Conservation (phyloP, 2,797 vertebrate species). For the Schizopygopsis pylzovi region DNA sequence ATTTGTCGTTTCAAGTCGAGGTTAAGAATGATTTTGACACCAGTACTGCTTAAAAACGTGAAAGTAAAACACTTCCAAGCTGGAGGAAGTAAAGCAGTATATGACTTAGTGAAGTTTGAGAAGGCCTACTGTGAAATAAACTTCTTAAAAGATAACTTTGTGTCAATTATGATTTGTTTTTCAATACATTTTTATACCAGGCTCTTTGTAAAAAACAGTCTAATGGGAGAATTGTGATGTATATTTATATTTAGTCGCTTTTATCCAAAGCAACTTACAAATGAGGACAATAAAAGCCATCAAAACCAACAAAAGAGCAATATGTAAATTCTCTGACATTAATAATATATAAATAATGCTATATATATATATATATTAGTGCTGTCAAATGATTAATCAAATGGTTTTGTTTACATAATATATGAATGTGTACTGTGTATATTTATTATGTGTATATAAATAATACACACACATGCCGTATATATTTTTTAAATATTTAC, state of each 20-base stretch:
- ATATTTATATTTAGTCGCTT: too few species aligned
- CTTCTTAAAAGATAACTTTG: slow-evolving; percentile 70
- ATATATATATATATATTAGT: too few species aligned
- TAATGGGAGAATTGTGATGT: not conserved
- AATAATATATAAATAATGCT: not conserved
- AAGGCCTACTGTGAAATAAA: not conserved
- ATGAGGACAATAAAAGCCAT: too few species aligned
- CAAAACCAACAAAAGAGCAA: too few species aligned
- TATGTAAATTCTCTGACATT: not conserved
- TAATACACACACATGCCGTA: too few species aligned
- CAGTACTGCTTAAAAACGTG: slow-evolving; percentile 64
- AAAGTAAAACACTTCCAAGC: slow-evolving; percentile 69
- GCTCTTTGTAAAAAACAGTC: not conserved
- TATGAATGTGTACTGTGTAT: too few species aligned
- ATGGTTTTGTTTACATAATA: too few species aligned
- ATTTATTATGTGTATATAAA: too few species aligned
- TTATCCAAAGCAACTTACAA: too few species aligned
- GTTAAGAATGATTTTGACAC: slow-evolving; percentile 77
- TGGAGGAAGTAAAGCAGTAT: slow-evolving; percentile 31
- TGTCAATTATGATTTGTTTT: slow-evolving; percentile 33
- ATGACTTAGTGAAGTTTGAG: slow-evolving; percentile 67
- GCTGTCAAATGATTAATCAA: too few species aligned
- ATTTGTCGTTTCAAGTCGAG: slow-evolving; percentile 80
- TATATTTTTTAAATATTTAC: too few species aligned
- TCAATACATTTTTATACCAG: not conserved